Percentiles rank a stretch among this genome's conserved stretches.
Conservation (phyloP, 2,113 vertebrate species). For the Scartelaos histophorus region DNA sequence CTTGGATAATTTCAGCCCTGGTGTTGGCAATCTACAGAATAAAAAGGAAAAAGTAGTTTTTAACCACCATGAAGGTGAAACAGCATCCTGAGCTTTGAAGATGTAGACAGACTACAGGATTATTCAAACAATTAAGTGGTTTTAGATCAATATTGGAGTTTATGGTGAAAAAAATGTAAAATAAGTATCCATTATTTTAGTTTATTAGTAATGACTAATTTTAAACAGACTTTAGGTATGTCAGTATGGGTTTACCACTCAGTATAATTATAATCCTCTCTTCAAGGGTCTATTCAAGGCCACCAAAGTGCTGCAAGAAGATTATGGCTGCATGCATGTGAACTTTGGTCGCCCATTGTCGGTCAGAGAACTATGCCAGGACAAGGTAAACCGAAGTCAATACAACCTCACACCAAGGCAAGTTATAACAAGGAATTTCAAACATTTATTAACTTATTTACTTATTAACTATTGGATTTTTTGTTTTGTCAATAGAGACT, state of each 20-base stretch:
- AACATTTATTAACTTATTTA: background rate
- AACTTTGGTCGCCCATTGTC: constrained; percentile 88
- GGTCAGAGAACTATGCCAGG: constrained; percentile 84
- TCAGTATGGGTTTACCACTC: background rate
- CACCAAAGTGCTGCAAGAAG: constrained; percentile 85
- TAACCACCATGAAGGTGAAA: too few species aligned
- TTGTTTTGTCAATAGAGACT: constrained; percentile 74
- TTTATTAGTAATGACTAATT: background rate
- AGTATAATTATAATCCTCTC: constrained; percentile 9
- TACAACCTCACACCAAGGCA: constrained; percentile 87
- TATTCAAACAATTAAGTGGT: too few species aligned
- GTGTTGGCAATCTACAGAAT: too few species aligned
- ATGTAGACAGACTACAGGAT: too few species aligned
- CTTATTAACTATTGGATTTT: background rate
- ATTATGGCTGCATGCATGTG: constrained; percentile 89
- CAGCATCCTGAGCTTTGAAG: too few species aligned
- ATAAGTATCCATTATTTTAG: background rate
- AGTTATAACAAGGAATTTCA: background rate
- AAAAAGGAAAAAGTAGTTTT: too few species aligned
- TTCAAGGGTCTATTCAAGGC: constrained; percentile 91
- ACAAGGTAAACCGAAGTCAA: constrained; percentile 77
- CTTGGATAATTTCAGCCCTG: too few species aligned
- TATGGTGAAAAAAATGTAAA: background rate
- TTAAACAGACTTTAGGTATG: background rate
- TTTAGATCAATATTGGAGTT: background rate